phyloP scores from a whole-genome alignment of 2,888 invertebrate genomes.

The Prenolepis imparis region DNA sequence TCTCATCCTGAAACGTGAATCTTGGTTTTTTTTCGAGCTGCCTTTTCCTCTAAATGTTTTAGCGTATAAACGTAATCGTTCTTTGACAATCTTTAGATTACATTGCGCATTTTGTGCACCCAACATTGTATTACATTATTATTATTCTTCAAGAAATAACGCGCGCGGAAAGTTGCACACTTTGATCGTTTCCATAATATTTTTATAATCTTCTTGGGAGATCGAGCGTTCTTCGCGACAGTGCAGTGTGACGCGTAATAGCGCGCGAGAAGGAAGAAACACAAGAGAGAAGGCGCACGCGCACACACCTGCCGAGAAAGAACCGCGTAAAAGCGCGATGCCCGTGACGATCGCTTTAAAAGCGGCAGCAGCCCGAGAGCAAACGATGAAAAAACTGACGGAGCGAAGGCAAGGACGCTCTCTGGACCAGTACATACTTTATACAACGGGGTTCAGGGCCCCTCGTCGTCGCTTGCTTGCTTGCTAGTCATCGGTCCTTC shows the following conservation, averaged over 20 bases:
- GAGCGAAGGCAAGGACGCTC: slow-evolving; percentile 77
- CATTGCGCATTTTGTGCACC: neutral
- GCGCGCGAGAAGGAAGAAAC: slow-evolving; percentile 32
- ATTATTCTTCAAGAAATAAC: neutral
- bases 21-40: neutral
- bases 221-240: slow-evolving; percentile 17
- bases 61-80: neutral
- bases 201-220: slow-evolving; percentile 12
- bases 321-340: slow-evolving; percentile 75
- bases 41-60: neutral
- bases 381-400: slow-evolving; percentile 83
- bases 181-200: neutral
- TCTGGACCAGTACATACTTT: slow-evolving; percentile 78
- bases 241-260: slow-evolving; percentile 18
- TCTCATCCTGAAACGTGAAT: neutral
- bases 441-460: slow-evolving; percentile 76
- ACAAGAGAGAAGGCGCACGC: slow-evolving; percentile 53
- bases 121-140: neutral
- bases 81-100: slow-evolving; percentile 6
- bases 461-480: slow-evolving; percentile 64
- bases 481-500: slow-evolving; percentile 77
- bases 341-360: slow-evolving; percentile 79
- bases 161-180: neutral
- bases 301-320: slow-evolving; percentile 73
- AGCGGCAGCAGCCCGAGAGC: slow-evolving; percentile 74